phyloP scores from a whole-genome alignment of 2,888 invertebrate genomes.

The Margaritifera margaritifera region DNA sequence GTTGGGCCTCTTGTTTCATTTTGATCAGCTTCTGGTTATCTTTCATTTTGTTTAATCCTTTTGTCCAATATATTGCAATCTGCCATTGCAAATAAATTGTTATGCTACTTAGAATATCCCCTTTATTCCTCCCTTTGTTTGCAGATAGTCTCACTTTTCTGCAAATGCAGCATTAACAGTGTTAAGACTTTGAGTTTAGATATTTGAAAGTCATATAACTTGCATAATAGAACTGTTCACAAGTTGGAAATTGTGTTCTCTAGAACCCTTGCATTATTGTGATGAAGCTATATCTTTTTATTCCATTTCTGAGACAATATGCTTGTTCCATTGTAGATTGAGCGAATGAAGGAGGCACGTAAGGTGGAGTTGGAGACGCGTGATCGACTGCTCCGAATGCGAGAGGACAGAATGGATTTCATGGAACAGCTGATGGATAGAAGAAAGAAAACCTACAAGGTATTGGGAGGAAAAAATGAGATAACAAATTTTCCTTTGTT shows the following conservation, averaged over 20 bases:
- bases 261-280: background rate
- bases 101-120: no score
- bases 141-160: no score
- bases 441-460: constrained; percentile 78
- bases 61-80: no score
- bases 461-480: constrained; percentile 23
- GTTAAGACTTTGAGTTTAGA: no score
- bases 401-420: constrained; percentile 85
- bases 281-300: background rate
- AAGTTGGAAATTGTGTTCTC: background rate
- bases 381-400: constrained; percentile 86
- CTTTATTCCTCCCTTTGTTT: no score
- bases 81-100: no score
- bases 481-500: constrained; percentile 9
- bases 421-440: constrained; percentile 84
- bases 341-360: constrained; percentile 61
- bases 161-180: no score
- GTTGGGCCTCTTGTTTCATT: no score
- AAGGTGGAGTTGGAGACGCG: constrained; percentile 80
- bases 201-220: no score
- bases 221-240: background rate
- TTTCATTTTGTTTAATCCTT: no score
- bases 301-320: background rate
- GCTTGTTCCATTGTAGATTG: constrained; percentile 54
- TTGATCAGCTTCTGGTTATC: no score